A percentile compares a stretch with the other conserved stretches of the same genome.
These are phyloP conservation scores for Emmelina monodactyla DNA, from an alignment of 2,888 invertebrate species.

Conservation along the genomic window DNA sequence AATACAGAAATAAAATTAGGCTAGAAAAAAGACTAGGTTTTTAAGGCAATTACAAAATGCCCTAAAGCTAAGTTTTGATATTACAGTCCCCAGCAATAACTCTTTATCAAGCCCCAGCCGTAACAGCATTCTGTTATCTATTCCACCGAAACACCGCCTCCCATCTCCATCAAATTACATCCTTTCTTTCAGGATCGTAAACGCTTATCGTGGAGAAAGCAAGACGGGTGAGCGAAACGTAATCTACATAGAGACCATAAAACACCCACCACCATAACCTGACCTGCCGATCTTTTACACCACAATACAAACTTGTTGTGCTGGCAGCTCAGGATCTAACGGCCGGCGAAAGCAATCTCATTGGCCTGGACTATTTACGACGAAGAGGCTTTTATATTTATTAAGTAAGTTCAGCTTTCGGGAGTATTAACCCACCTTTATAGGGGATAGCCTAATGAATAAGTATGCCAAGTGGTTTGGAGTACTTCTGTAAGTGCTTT, in stretches of 20 bases:
- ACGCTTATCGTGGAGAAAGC: conserved; percentile 60
- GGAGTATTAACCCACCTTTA: conserved; percentile 65
- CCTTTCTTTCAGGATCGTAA: conserved; percentile 58
- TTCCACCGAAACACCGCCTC: neutral
- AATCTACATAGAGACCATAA: conserved; percentile 66
- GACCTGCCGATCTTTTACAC: conserved; percentile 26
- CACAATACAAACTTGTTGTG: neutral
- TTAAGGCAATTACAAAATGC: neutral
- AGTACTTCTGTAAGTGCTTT: conserved; percentile 6
- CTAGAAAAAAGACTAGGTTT: too few relatives aligned
- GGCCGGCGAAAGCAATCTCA: too few relatives aligned
- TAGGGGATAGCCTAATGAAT: conserved; percentile 38
- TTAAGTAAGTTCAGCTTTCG: conserved; percentile 67
- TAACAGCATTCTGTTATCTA: too few relatives aligned
- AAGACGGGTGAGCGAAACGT: conserved; percentile 44
- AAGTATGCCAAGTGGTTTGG: neutral
- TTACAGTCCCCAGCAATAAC: conserved; percentile 16
- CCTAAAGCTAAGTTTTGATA: conserved; percentile 23
- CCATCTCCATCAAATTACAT: conserved; percentile 54
- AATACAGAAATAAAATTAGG: too few relatives aligned
- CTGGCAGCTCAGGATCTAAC: too few relatives aligned
- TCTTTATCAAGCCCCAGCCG: too few relatives aligned
- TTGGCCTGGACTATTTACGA: conserved; percentile 36
- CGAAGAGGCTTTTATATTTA: conserved; percentile 67
- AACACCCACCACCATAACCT: conserved; percentile 34